phyloP scores from a whole-genome alignment of 2,797 vertebrate genomes.

The Danio choprae region DNA sequence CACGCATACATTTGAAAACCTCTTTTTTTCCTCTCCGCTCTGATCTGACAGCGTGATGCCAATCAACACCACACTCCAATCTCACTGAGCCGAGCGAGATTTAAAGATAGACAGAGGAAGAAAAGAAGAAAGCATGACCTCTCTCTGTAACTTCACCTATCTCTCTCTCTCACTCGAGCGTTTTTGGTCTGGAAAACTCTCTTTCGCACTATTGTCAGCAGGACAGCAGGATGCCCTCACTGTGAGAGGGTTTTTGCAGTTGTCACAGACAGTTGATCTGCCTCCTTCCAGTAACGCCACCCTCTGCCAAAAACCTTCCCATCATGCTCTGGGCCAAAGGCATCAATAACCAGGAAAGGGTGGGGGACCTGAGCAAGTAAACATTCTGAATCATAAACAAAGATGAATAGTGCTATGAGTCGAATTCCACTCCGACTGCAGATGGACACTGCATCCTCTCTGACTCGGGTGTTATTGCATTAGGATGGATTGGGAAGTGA shows the following conservation, averaged over 20 bases:
- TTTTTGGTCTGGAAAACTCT: conserved; percentile 36
- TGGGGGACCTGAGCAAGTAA: conserved; percentile 37
- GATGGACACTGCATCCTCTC: conserved; percentile 40
- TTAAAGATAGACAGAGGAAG: conserved; percentile 47
- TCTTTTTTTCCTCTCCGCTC: conserved; percentile 61
- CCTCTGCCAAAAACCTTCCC: conserved; percentile 31
- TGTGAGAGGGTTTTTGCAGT: conserved; percentile 42
- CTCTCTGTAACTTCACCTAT: conserved; percentile 8
- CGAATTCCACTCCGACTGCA: conserved; percentile 37
- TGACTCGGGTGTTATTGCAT: conserved; percentile 49
- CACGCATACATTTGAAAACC: conserved; percentile 31
- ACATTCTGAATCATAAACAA: conserved; percentile 56
- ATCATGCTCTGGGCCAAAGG: conserved; percentile 39
- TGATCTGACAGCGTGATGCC: conserved; percentile 73
- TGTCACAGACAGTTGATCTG: conserved; percentile 41
- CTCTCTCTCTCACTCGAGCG: conserved; percentile 1
- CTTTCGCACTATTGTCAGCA: conserved; percentile 49
- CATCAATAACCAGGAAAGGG: conserved; percentile 45
- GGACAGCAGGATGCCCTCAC: conserved; percentile 50
- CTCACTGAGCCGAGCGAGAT: conserved; percentile 47
- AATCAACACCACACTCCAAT: conserved; percentile 73
- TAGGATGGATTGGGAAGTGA: conserved; percentile 57
- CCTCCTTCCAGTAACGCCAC: conserved; percentile 14
- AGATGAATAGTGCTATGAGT: conserved; percentile 45
- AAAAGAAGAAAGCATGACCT: conserved; percentile 36